Evolutionary conservation across 2,888 invertebrate species (phyloP).

Genomic region (Drosophila hawaiiensis): DNA sequence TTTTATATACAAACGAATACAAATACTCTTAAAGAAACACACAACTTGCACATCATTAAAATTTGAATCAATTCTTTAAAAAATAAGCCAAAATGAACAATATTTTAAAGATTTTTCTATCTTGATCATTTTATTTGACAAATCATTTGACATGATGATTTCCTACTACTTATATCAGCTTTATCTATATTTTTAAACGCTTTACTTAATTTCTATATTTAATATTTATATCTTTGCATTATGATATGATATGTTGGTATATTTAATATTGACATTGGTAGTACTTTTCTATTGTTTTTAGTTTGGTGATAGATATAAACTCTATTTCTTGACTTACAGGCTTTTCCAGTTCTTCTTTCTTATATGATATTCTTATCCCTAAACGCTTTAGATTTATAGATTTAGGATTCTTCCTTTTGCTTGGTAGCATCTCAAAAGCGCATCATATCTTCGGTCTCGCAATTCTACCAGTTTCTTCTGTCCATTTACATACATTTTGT

Average conservation of each 20-base stretch:
- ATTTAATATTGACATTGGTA: background rate
- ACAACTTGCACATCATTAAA: background rate
- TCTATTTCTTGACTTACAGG: background rate
- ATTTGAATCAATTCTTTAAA: background rate
- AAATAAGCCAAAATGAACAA: accelerated
- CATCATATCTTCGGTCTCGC: conserved; percentile 26
- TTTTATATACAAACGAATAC: background rate
- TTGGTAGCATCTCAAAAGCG: conserved; percentile 6
- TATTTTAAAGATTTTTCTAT: background rate
- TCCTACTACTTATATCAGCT: background rate
- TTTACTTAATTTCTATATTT: background rate
- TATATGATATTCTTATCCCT: background rate
- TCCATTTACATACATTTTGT: conserved; percentile 2
- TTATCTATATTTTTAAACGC: background rate
- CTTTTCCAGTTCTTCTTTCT: background rate
- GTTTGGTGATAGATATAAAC: accelerated
- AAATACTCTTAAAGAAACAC: background rate
- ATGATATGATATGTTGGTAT: background rate
- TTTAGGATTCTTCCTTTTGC: background rate
- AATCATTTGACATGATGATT: no score
- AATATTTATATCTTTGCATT: background rate
- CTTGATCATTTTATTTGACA: background rate
- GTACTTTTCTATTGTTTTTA: background rate
- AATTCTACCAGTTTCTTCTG: background rate
- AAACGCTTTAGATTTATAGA: background rate